Evolutionary conservation across 2,113 vertebrate genomes (phyloP).

Genomic region (Gila orcuttii): DNA sequence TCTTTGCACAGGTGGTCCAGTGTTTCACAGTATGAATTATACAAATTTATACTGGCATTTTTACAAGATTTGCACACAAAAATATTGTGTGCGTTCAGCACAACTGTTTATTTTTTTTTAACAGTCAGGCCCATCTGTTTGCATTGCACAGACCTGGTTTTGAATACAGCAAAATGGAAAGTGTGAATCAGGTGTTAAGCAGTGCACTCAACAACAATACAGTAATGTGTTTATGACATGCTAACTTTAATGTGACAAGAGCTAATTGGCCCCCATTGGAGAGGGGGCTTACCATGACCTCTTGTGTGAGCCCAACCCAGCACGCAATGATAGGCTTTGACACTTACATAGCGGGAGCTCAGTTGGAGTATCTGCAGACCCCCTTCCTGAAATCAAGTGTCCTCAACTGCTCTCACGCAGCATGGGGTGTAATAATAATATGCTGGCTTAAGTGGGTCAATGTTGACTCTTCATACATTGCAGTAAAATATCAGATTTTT

Average conservation of each 20-base stretch:
- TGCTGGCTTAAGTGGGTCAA: conserved; percentile 26
- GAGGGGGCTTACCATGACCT: conserved; percentile 46
- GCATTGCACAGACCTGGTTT: neutral
- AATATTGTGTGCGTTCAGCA: neutral
- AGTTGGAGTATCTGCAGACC: conserved; percentile 25
- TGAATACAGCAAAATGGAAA: neutral
- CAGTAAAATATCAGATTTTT: neutral
- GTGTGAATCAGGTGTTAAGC: neutral
- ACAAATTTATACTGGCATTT: neutral
- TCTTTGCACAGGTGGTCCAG: conserved; percentile 25
- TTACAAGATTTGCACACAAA: neutral
- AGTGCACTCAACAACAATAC: conserved; percentile 12
- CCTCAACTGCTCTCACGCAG: conserved; percentile 26
- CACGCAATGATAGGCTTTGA: conserved; percentile 53
- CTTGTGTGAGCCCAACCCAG: conserved; percentile 30
- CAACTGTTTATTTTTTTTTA: neutral
- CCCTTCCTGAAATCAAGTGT: conserved; percentile 41
- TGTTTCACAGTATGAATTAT: neutral
- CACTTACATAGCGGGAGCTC: conserved; percentile 54
- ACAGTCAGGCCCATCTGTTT: conserved; percentile 26
- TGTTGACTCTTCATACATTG: conserved; percentile 10
- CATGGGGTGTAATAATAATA: conserved; percentile 37
- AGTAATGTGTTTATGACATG: conserved; percentile 18
- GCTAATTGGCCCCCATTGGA: conserved; percentile 59
- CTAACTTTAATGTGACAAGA: conserved; percentile 53